A percentile compares a stretch with the other conserved stretches of the same genome.
Conservation (phyloP, 2,113 vertebrate genomes). For the Madoqua kirkii region DNA sequence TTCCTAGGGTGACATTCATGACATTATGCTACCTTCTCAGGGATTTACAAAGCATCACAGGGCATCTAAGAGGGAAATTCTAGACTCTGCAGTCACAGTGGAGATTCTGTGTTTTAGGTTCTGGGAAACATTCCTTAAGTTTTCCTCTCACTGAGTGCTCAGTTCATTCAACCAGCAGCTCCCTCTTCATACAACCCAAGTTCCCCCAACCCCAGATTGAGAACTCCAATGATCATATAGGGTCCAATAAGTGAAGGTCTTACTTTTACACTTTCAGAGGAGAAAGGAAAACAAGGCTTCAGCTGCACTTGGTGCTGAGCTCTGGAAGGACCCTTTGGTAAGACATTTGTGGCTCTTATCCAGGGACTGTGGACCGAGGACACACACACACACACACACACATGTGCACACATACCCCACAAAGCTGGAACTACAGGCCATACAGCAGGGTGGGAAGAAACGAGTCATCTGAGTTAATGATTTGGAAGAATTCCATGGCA, state of each 20-base stretch:
- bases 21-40: neutral
- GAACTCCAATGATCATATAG: neutral
- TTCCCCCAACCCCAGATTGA: neutral
- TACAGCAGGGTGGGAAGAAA: neutral
- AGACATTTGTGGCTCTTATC: neutral
- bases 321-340: neutral
- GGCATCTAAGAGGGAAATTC: neutral
- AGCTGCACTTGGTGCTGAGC: neutral
- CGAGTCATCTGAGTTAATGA: neutral
- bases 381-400: neutral
- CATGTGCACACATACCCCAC: accelerated
- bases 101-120: neutral
- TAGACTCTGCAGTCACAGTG: neutral
- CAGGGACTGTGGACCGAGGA: neutral
- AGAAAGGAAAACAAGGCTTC: neutral
- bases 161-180: neutral
- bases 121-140: neutral
- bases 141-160: neutral
- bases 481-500: neutral
- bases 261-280: accelerated
- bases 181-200: neutral
- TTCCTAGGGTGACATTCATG: neutral
- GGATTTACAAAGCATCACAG: neutral
- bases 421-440: neutral
- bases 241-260: neutral